Conservation (phyloP, 2,113 vertebrate species). For the Leptocoma aspasia region DNA sequence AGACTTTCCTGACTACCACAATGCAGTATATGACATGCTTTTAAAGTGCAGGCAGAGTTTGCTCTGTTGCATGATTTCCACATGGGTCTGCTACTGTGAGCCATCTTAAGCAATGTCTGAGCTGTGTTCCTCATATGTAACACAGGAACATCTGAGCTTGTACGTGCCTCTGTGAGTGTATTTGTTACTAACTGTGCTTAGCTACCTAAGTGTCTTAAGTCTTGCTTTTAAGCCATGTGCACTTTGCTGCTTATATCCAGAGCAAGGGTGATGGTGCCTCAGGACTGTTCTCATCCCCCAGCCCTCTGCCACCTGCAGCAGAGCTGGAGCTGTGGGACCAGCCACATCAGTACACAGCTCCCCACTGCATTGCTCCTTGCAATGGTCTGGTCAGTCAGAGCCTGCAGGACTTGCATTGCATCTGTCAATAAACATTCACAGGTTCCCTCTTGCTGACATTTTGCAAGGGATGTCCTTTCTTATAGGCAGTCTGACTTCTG, state of each 20-base stretch:
- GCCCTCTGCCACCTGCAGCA: neutral
- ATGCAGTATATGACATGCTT: neutral
- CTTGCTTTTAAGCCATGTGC: neutral
- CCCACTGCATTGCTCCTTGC: accelerated
- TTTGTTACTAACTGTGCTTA: neutral
- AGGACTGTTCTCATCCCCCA: neutral
- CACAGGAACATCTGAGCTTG: neutral
- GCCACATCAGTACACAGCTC: neutral
- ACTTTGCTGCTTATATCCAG: neutral
- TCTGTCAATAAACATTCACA: neutral
- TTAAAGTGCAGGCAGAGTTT: neutral
- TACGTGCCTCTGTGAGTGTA: accelerated
- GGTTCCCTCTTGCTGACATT: neutral
- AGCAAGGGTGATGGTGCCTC: neutral
- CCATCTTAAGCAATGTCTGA: neutral
- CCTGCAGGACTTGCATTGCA: neutral
- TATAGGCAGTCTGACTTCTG: accelerated
- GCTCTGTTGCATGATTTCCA: neutral
- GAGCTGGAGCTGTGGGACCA: neutral
- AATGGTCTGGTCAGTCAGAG: neutral
- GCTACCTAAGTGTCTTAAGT: neutral
- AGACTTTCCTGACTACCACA: neutral
- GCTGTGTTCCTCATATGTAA: neutral
- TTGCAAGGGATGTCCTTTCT: neutral
- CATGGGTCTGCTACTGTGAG: neutral